phyloP scores from a whole-genome alignment of 2,888 invertebrate genomes.

The Diaprepes abbreviatus region DNA sequence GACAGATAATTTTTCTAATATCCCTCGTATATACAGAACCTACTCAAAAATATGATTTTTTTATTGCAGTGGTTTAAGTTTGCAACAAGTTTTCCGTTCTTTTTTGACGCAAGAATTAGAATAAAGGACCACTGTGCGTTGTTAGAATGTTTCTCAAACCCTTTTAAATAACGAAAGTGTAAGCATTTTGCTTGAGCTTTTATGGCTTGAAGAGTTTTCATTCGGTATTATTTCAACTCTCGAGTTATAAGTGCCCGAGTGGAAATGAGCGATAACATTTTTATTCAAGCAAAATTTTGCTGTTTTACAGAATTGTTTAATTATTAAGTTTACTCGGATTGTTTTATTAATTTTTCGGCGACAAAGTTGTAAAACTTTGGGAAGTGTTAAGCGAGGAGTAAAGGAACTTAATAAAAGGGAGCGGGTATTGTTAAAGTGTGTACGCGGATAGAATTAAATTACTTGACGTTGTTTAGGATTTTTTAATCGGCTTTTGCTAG shows the following conservation, averaged over 20 bases:
- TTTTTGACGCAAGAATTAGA: no score
- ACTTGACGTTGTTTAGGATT: no score
- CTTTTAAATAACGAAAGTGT: slow-evolving; percentile 35
- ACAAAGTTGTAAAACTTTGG: slow-evolving; percentile 3
- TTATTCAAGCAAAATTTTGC: slow-evolving; percentile 26
- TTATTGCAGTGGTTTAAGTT: no score
- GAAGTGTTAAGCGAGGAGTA: not conserved
- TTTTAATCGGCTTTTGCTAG: no score
- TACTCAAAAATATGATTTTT: no score
- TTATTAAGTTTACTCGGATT: slow-evolving; percentile 26
- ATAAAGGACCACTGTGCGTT: slow-evolving; percentile 19
- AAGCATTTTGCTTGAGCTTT: slow-evolving; percentile 28
- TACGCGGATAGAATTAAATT: no score
- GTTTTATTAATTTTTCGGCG: slow-evolving; percentile 3
- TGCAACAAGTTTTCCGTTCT: no score
- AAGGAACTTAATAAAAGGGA: not conserved
- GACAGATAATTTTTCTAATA: no score
- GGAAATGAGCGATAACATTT: slow-evolving; percentile 35
- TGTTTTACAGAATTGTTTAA: slow-evolving; percentile 30
- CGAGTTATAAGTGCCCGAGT: slow-evolving; percentile 37
- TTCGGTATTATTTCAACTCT: slow-evolving; percentile 24
- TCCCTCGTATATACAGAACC: no score
- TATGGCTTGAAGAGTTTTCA: slow-evolving; percentile 28
- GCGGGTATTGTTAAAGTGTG: not conserved
- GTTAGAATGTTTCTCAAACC: slow-evolving; percentile 16